A percentile compares a stretch with the other conserved stretches of the same genome.
Conservation (phyloP, 2,888 invertebrate species). For the Spisula solida region DNA sequence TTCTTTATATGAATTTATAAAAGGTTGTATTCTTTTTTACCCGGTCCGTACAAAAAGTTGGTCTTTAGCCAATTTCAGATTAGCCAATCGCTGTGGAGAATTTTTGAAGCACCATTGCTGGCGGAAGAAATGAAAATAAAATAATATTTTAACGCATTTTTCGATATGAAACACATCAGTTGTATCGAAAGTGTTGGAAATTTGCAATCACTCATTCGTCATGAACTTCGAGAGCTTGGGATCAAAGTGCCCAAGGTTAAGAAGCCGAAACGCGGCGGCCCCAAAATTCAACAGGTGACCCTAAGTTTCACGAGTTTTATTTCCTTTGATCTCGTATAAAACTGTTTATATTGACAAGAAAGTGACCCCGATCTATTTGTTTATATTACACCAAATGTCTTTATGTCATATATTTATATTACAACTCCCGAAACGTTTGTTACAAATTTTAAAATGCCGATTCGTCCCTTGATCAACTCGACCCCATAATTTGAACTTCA, state of each 20-base stretch:
- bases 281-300: constrained; percentile 39
- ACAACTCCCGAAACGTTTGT: too few species aligned
- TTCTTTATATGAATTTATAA: too few species aligned
- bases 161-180: constrained; percentile 79
- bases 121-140: constrained; percentile 43
- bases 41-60: neutral
- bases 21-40: neutral
- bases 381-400: too few species aligned
- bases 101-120: constrained; percentile 75
- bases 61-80: neutral
- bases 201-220: constrained; percentile 79
- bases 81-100: constrained; percentile 30
- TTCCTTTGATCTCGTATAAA: neutral
- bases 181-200: constrained; percentile 80
- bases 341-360: too few species aligned
- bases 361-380: too few species aligned
- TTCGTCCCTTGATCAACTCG: too few species aligned
- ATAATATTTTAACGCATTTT: constrained; percentile 18
- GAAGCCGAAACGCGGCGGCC: constrained; percentile 78
- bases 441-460: too few species aligned
- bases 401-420: too few species aligned
- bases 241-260: constrained; percentile 84
- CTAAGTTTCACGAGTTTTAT: neutral
- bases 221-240: constrained; percentile 84
- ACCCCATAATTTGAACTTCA: too few species aligned